A percentile compares a stretch with the other conserved stretches of the same genome.
Conservation (phyloP, 2,888 invertebrate species). For the Euproctis similis region DNA sequence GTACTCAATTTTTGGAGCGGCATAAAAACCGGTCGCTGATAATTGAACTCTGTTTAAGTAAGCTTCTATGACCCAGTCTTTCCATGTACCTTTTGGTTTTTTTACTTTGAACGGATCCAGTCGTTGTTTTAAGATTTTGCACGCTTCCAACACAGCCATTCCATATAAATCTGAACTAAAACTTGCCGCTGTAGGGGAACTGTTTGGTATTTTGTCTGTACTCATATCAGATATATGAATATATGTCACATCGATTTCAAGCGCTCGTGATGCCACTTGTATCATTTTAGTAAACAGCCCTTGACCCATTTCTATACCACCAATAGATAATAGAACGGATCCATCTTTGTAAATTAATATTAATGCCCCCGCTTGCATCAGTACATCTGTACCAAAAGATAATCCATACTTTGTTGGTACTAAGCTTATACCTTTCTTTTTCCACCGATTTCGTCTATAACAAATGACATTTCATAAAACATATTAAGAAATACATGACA, state of each 20-base stretch:
- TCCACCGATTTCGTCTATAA: constrained; percentile 80
- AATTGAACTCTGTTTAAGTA: constrained; percentile 81
- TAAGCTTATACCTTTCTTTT: constrained; percentile 84
- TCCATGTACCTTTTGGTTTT: constrained; percentile 84
- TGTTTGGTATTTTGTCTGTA: constrained; percentile 89
- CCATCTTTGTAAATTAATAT: constrained; percentile 86
- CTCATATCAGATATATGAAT: constrained; percentile 84
- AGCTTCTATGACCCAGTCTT: constrained; percentile 84
- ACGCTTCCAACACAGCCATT: constrained; percentile 86
- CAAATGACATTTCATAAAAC: not conserved
- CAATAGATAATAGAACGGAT: constrained; percentile 85
- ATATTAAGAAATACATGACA: not conserved
- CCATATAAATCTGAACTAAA: constrained; percentile 87
- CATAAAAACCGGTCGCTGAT: constrained; percentile 84
- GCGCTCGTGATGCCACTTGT: constrained; percentile 82
- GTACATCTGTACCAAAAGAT: constrained; percentile 78
- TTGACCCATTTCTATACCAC: constrained; percentile 94
- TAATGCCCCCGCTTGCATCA: constrained; percentile 87
- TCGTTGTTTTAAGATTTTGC: constrained; percentile 78
- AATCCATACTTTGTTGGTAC: constrained; percentile 87
- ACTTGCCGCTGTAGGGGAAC: constrained; percentile 86
- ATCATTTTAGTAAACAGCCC: constrained; percentile 93
- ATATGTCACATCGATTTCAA: constrained; percentile 77
- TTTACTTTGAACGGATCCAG: constrained; percentile 79
- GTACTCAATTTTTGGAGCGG: constrained; percentile 80